These are phyloP conservation scores for Thalassaphorura encarpata DNA, from an alignment of 1,140 invertebrate genomes.

Conservation along the genomic window DNA sequence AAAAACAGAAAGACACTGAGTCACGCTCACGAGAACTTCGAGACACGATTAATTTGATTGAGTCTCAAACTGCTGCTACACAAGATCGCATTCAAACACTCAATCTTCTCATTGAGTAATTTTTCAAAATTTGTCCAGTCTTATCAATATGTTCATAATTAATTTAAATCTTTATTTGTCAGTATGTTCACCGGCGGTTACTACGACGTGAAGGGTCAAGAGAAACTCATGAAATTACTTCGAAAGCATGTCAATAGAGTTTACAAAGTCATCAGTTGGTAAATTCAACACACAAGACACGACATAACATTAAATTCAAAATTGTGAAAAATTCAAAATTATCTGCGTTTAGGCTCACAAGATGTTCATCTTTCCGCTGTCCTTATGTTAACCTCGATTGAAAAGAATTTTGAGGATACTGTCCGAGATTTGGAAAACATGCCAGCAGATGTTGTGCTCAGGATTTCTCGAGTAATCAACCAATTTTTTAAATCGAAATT, in stretches of 20 bases:
- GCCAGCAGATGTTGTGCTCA: constrained; percentile 18
- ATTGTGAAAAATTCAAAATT: not conserved
- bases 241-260: constrained; percentile 24
- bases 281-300: not conserved
- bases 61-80: not conserved
- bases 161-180: not conserved
- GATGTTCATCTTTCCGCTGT: constrained; percentile 25
- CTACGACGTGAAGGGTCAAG: constrained; percentile 27
- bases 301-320: not conserved
- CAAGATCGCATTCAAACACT: not conserved
- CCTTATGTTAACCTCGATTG: constrained; percentile 28
- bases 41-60: constrained; percentile 16
- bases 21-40: constrained; percentile 8
- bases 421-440: constrained; percentile 24
- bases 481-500: not conserved
- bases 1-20: constrained; percentile 10
- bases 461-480: constrained; percentile 20
- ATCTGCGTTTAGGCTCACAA: constrained; percentile 18
- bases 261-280: constrained; percentile 21
- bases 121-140: not conserved
- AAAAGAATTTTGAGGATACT: constrained; percentile 32
- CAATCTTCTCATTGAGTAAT: constrained; percentile 15
- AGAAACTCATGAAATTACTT: constrained; percentile 25
- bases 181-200: constrained; percentile 32
- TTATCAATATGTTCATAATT: not conserved